Evolutionary conservation across 2,113 vertebrate genomes (phyloP), one percentile per base, ranked within the genome.

Genomic region (Tor tambroides): DNA sequence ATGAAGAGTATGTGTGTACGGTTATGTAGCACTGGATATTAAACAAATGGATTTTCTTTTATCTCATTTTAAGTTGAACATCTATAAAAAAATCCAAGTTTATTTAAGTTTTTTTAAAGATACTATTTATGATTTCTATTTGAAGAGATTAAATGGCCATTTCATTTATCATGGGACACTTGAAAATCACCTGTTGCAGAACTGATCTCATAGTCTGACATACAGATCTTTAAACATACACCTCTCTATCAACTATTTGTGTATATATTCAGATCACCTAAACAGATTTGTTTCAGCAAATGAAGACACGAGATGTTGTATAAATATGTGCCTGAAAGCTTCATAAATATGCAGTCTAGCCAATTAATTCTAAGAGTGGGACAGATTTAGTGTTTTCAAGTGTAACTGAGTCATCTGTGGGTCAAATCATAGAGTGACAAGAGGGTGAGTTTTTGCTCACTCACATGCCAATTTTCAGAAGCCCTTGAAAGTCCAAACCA

Each of bases 401-500:
- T 9, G 81, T 84, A 85, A 0, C 0, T 10, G 86, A 93, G 92
- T 92, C 92, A 86, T 78, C 83, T 75, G 54, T 49, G 63, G 6
- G 83, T 87, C 8, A 9, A 82, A 79, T 71, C 91, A 88, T 87
- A 88, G 54, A 85, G 85, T 90, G 12, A 51, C 94, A 92, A 0
- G 69, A 92, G 89, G 91, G 92, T 95, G 95, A 91, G 91, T 81
- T 91, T 96, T 96, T 94, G 87, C 92, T 94, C 96, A 93, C 88
- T 89, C 87, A 49, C 86, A 92, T 90, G 91, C 88, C 86, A 91
- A 88, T 89, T 89, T 88, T 91, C 86, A 67, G 85, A 46, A 85
- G 90, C 90, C 91, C 88, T 89, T 71, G 26, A 92, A 91, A 94
- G 88, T 85, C 15, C 0, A 85, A 88, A 84, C 5, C 1, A 86